A percentile compares a stretch with the other conserved stretches of the same genome.
These are phyloP conservation scores for Stomatorhinus ivindoensis DNA, from an alignment of 2,113 vertebrate species.

Conservation along the genomic window DNA sequence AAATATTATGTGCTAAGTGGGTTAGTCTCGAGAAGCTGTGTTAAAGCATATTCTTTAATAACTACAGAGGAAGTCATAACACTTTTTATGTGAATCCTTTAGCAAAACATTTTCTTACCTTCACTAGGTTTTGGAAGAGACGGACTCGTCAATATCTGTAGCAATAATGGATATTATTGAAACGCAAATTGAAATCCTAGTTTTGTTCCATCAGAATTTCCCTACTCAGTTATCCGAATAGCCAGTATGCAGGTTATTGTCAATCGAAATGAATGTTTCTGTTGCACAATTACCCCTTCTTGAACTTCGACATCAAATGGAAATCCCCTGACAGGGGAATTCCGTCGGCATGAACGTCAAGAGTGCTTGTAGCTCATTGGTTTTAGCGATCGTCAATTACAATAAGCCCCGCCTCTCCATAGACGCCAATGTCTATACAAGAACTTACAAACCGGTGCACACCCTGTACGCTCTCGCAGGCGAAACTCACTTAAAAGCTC, in stretches of 20 bases:
- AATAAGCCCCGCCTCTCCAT: neutral
- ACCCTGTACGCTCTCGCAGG: neutral
- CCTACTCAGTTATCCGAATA: neutral
- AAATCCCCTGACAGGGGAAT: slow-evolving; percentile 66
- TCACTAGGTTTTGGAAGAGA: neutral
- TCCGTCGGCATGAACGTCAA: slow-evolving; percentile 42
- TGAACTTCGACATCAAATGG: slow-evolving; percentile 31
- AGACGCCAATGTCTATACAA: neutral
- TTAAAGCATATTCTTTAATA: neutral
- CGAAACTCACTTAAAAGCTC: neutral
- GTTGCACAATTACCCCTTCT: neutral
- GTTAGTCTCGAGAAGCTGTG: neutral
- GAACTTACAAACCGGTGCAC: neutral
- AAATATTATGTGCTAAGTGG: neutral
- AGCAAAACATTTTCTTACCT: neutral
- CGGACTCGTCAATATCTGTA: neutral
- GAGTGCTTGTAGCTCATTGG: slow-evolving; percentile 7
- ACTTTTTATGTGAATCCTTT: neutral
- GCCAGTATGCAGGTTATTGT: neutral
- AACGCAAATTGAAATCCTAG: neutral
- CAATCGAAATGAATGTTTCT: neutral
- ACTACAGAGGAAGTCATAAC: neutral
- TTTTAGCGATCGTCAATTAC: neutral
- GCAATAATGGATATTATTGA: neutral
- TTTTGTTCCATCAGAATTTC: slow-evolving; percentile 22